A percentile compares a stretch with the other conserved stretches of the same genome.
These are phyloP conservation scores for Leptoclinus maculatus DNA, from an alignment of 2,797 vertebrate species.

Conservation along the genomic window DNA sequence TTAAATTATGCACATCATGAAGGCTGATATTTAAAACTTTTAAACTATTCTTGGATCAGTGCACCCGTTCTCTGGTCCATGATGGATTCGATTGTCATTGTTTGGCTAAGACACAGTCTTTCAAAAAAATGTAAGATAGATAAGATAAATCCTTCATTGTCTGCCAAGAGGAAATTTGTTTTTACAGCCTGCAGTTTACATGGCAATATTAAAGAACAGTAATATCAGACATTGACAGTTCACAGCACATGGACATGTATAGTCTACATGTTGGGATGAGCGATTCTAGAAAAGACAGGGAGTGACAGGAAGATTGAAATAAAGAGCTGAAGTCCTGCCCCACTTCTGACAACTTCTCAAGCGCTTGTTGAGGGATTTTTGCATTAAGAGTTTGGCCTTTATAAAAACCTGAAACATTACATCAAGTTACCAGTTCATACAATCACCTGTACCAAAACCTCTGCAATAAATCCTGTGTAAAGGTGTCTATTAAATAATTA, in stretches of 20 bases:
- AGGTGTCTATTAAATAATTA: neutral
- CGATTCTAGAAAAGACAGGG: neutral
- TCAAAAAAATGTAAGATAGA: conserved; percentile 51
- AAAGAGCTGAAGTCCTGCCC: neutral
- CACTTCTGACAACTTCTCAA: neutral
- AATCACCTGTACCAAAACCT: neutral
- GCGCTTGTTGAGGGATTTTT: neutral
- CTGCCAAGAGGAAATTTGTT: conserved; percentile 61
- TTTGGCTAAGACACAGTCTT: conserved; percentile 55
- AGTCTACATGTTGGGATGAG: neutral
- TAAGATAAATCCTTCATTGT: conserved; percentile 46
- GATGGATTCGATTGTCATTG: conserved; percentile 64
- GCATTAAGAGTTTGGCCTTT: neutral
- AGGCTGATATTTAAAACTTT: conserved; percentile 57
- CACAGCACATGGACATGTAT: conserved; percentile 23
- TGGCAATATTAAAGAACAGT: conserved; percentile 33
- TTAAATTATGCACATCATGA: conserved; percentile 63
- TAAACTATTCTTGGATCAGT: conserved; percentile 56
- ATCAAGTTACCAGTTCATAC: neutral
- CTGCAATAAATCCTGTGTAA: neutral
- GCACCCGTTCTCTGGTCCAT: conserved; percentile 25
- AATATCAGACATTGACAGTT: conserved; percentile 28
- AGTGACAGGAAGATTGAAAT: conserved; percentile 1
- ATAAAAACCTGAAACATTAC: neutral
- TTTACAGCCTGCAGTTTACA: conserved; percentile 33